Base-by-base conservation (phyloP, 2,888 invertebrate species). In the Meganola albula region DNA sequence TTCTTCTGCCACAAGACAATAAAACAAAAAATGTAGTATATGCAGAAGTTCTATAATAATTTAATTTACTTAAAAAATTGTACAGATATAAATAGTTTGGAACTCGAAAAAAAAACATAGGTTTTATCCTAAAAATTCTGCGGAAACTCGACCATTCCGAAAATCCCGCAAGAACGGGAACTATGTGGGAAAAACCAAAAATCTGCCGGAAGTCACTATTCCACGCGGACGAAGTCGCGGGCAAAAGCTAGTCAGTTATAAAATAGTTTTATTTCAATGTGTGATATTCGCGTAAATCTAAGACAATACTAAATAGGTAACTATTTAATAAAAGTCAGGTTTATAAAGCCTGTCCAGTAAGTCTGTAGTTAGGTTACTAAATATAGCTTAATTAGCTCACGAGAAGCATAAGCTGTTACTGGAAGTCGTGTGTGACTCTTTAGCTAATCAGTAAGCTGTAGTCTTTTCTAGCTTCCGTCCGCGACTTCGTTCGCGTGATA, bases 321-420 rank as follows among this genome's bases (percentile, higher is more conserved):
- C n/a, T n/a, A n/a, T n/a, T n/a, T n/a, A n/a, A n/a, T n/a, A n/a
- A n/a, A n/a, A n/a, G n/a, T n/a, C n/a, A n/a, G n/a, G n/a, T n/a
- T n/a, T n/a, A n/a, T n/a, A n/a, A n/a, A n/a, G n/a, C n/a, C n/a
- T n/a, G n/a, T n/a, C n/a, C n/a, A n/a, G n/a, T n/a, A n/a, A n/a
- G n/a, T n/a, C n/a, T n/a, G n/a, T n/a, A n/a, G n/a, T n/a, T n/a
- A n/a, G n/a, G 4, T 7, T 5, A 47, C 54, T 52, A 53, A 33
- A 53, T 53, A 42, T 52, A 52, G 44, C 41, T 31, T 55, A 53
- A 53, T 54, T 44, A 53, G 35, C 43, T 54, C 53, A 53, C 53
- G 53, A 34, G 27, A 40, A 40, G 53, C n/a, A 27, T 46, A 1
- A 11, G 10, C 10, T 10, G 12, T n/a, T 52, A 48, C 41, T 1